Conservation (phyloP, 92 coral and sea anemone species). For the Epizoanthus fatuus region DNA sequence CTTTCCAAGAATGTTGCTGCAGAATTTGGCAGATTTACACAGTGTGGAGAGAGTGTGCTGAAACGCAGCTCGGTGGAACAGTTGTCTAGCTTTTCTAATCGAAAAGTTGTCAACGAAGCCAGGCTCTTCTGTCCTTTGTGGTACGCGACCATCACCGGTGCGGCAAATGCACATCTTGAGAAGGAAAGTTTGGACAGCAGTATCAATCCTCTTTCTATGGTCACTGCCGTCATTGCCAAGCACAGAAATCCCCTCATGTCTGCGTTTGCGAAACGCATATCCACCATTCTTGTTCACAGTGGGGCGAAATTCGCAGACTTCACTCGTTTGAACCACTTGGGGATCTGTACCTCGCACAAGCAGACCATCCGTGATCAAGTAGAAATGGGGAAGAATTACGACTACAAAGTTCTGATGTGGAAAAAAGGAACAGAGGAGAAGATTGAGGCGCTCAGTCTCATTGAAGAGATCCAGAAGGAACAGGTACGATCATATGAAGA, state of each 20-base stretch:
- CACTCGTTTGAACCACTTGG: background rate
- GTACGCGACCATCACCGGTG: constrained; percentile 11
- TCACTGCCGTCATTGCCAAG: constrained; percentile 20
- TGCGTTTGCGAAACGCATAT: constrained; percentile 21
- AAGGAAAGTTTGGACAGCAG: background rate
- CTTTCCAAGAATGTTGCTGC: constrained; percentile 29
- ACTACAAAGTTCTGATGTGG: constrained; percentile 4
- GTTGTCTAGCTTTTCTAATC: constrained; percentile 5
- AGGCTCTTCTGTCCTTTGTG: constrained; percentile 27
- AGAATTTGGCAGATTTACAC: constrained; percentile 5
- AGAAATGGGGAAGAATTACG: constrained; percentile 19
- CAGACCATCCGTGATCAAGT: constrained; percentile 36
- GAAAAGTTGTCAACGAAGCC: constrained; percentile 21
- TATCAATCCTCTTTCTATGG: constrained; percentile 27
- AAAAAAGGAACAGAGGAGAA: background rate
- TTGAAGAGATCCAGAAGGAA: constrained; percentile 13
- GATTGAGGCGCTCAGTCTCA: background rate
- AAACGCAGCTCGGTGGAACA: constrained; percentile 8
- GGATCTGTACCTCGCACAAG: constrained; percentile 47
- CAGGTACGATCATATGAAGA: constrained; percentile 21
- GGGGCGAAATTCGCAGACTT: background rate
- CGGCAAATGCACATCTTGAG: background rate
- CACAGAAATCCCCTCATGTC: constrained; percentile 27
- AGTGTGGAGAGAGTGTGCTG: constrained; percentile 11
- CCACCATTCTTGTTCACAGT: background rate